Percentiles rank a stretch among this genome's conserved stretches.
These are phyloP conservation scores for Colinus virginianus DNA, from an alignment of 2,113 vertebrate genomes.

Conservation along the genomic window DNA sequence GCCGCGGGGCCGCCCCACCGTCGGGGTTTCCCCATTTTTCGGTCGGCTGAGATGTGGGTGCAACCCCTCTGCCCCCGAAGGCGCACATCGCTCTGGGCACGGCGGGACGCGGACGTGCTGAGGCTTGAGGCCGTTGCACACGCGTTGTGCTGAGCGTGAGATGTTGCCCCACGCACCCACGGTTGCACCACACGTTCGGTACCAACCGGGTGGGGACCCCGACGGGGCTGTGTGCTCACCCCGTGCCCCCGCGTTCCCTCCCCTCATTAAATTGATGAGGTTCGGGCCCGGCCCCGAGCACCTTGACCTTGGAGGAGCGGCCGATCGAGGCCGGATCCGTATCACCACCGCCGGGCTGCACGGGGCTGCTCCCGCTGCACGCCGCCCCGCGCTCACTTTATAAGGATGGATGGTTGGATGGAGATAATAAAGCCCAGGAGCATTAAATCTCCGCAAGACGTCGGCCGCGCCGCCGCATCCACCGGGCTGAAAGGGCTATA, in stretches of 20 bases:
- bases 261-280: neutral
- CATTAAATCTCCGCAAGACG: constrained; percentile 56
- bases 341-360: neutral
- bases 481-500: constrained; percentile 22
- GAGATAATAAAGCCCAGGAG: constrained; percentile 53
- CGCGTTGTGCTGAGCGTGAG: rapidly evolving
- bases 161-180: too few relatives aligned
- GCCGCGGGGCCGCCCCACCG: rapidly evolving
- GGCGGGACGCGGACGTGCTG: rapidly evolving
- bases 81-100: rapidly evolving
- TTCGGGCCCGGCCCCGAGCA: neutral
- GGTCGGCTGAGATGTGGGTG: neutral
- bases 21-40: neutral
- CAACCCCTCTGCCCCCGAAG: rapidly evolving
- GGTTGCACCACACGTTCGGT: neutral
- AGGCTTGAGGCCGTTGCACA: rapidly evolving
- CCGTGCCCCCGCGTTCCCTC: neutral
- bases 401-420: constrained; percentile 49
- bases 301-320: neutral
- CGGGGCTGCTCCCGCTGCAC: neutral
- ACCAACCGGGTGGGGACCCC: too few relatives aligned
- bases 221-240: neutral
- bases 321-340: neutral
- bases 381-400: neutral
- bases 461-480: constrained; percentile 23